These are phyloP conservation scores for Drosophila parthenogenetica DNA, from an alignment of 2,888 invertebrate species.

Conservation along the genomic window DNA sequence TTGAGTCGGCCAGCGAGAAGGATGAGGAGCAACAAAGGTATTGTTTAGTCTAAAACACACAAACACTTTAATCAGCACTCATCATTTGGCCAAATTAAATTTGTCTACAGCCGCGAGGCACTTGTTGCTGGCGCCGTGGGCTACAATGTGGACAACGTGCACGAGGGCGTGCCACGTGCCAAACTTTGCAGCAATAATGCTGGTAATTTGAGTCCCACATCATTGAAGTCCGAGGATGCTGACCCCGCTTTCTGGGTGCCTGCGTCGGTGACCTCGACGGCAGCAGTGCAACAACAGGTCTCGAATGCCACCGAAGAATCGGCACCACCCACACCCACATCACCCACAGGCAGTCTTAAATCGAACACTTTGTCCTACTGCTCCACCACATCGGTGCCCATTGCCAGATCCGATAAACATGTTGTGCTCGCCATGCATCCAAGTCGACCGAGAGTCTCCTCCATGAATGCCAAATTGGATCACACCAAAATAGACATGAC, in stretches of 20 bases:
- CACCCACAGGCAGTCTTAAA: slow-evolving; percentile 85
- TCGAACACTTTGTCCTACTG: slow-evolving; percentile 84
- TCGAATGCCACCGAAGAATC: slow-evolving; percentile 83
- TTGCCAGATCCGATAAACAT: slow-evolving; percentile 86
- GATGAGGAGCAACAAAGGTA: slow-evolving; percentile 85
- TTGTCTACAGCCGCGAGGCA: slow-evolving; percentile 84
- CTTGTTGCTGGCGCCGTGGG: slow-evolving; percentile 83
- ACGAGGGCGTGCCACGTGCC: slow-evolving; percentile 78
- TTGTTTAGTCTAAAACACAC: no score
- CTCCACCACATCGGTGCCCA: slow-evolving; percentile 83
- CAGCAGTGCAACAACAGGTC: slow-evolving; percentile 78
- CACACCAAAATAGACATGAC: slow-evolving; percentile 88
- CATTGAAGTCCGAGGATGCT: slow-evolving; percentile 82
- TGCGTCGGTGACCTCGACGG: slow-evolving; percentile 67
- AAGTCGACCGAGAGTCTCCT: slow-evolving; percentile 85
- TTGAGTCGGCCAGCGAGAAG: slow-evolving; percentile 86
- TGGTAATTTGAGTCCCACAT: slow-evolving; percentile 84
- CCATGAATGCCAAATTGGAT: slow-evolving; percentile 89
- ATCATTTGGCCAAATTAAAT: not conserved
- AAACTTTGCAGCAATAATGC: slow-evolving; percentile 49
- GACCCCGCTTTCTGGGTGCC: slow-evolving; percentile 86
- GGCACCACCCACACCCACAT: slow-evolving; percentile 85
- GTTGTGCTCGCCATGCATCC: slow-evolving; percentile 86
- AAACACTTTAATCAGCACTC: no score
- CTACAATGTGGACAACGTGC: slow-evolving; percentile 84